Conservation (phyloP, 2,888 invertebrate genomes). For the Gibbula magus region DNA sequence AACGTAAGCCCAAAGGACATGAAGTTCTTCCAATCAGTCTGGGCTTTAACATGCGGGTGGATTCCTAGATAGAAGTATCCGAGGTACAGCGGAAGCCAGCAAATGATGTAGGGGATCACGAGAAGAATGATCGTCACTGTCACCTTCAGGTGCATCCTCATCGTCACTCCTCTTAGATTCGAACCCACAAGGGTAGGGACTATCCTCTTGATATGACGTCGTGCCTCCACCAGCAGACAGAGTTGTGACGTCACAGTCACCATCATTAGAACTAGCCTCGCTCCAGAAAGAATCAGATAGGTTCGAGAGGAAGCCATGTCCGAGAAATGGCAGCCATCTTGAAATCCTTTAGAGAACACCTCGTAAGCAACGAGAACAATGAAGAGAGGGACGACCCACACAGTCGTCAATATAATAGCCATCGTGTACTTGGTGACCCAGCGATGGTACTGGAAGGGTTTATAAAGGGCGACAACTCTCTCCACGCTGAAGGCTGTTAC, state of each 20-base stretch:
- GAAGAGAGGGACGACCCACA: neutral
- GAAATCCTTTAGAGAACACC: neutral
- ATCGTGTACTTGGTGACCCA: neutral
- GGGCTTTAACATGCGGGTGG: neutral
- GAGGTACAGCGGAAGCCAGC: conserved; percentile 22
- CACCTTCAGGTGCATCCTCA: conserved; percentile 32
- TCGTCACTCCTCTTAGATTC: neutral
- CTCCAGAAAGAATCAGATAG: conserved; percentile 10
- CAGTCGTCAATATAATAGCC: neutral
- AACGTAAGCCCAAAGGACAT: conserved; percentile 26
- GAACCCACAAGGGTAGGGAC: conserved; percentile 9
- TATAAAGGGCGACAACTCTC: conserved; percentile 29
- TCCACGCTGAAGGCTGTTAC: conserved; percentile 23
- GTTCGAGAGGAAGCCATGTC: conserved; percentile 10
- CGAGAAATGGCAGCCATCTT: conserved; percentile 20
- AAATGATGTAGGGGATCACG: conserved; percentile 28
- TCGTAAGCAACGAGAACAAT: conserved; percentile 3
- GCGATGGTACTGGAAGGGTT: conserved; percentile 18
- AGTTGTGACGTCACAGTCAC: conserved; percentile 23
- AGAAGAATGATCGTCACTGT: conserved; percentile 25
- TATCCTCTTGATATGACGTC: conserved; percentile 30
- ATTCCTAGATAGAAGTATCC: conserved; percentile 25
- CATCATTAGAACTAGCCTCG: conserved; percentile 1
- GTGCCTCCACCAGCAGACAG: conserved; percentile 15
- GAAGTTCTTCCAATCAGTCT: conserved; percentile 1